A percentile compares a stretch with the other conserved stretches of the same genome.
phyloP scores from a whole-genome alignment of 2,113 vertebrate species.

The Garra rufa region DNA sequence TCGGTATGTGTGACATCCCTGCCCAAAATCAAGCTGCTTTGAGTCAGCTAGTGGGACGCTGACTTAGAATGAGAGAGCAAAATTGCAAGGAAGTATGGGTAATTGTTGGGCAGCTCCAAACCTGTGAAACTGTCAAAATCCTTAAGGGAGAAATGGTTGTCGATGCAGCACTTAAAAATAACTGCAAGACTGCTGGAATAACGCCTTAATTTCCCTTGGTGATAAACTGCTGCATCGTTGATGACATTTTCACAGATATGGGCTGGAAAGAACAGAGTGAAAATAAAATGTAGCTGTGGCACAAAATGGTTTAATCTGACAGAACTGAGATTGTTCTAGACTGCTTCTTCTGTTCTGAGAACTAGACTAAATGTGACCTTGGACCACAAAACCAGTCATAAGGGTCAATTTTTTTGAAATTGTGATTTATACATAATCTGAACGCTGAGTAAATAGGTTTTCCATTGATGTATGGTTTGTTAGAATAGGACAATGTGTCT shows the following conservation, averaged over 20 bases:
- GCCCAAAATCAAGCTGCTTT: neutral
- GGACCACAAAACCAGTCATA: too few species aligned
- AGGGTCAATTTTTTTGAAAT: too few species aligned
- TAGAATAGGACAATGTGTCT: too few species aligned
- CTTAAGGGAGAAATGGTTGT: slow-evolving; percentile 53
- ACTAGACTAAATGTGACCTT: too few species aligned
- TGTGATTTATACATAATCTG: too few species aligned
- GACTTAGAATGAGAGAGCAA: neutral
- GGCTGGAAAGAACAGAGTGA: slow-evolving; percentile 44
- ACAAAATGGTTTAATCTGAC: neutral
- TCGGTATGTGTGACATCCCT: neutral
- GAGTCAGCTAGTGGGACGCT: neutral
- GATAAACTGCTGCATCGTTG: slow-evolving; percentile 63
- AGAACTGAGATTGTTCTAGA: neutral
- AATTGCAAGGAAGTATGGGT: neutral
- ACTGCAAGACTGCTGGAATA: slow-evolving; percentile 50
- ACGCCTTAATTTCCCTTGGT: slow-evolving; percentile 70
- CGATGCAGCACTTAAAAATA: slow-evolving; percentile 65
- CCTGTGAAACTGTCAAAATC: slow-evolving; percentile 27
- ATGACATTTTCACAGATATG: slow-evolving; percentile 61
- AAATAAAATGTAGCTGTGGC: slow-evolving; percentile 7
- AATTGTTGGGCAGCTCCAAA: slow-evolving; percentile 35
- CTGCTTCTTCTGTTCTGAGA: neutral
- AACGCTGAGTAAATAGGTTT: too few species aligned
- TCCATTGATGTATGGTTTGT: too few species aligned